Conservation (phyloP, 2,797 vertebrate genomes). For the Catostomus latipinnis region DNA sequence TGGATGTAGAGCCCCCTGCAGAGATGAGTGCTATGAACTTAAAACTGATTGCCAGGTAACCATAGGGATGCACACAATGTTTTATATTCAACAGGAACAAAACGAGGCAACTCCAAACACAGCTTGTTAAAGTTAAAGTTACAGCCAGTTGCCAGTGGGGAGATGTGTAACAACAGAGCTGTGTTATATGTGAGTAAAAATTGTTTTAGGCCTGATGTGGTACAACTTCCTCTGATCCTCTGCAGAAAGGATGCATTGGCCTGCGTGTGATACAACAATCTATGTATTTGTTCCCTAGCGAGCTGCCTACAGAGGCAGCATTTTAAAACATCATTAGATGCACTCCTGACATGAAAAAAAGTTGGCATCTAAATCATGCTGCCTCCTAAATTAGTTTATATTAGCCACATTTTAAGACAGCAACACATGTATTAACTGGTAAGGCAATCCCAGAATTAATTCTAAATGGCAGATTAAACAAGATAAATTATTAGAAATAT, state of each 20-base stretch:
- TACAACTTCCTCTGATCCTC: constrained; percentile 1
- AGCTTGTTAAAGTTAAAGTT: constrained; percentile 37
- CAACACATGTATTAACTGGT: neutral
- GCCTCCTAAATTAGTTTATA: neutral
- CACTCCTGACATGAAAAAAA: neutral
- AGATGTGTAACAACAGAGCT: constrained; percentile 19
- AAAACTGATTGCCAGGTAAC: constrained; percentile 46
- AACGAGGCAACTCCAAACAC: neutral
- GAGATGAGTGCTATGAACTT: constrained; percentile 31
- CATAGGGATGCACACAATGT: constrained; percentile 33
- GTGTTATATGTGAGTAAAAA: constrained; percentile 4
- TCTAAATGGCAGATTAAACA: neutral
- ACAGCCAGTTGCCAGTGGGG: constrained; percentile 20
- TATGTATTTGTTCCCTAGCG: neutral
- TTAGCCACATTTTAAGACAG: neutral
- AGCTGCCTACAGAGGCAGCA: neutral
- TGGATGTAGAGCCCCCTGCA: constrained; percentile 20
- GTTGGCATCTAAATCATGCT: neutral
- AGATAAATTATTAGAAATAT: too few species aligned
- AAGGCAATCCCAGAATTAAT: neutral
- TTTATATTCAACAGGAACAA: constrained; percentile 15
- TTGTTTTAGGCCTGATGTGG: neutral
- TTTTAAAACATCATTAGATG: neutral
- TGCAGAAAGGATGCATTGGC: neutral
- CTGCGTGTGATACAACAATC: neutral